Conservation (phyloP, 2,113 vertebrate genomes). For the Neolamprologus cancellatus region DNA sequence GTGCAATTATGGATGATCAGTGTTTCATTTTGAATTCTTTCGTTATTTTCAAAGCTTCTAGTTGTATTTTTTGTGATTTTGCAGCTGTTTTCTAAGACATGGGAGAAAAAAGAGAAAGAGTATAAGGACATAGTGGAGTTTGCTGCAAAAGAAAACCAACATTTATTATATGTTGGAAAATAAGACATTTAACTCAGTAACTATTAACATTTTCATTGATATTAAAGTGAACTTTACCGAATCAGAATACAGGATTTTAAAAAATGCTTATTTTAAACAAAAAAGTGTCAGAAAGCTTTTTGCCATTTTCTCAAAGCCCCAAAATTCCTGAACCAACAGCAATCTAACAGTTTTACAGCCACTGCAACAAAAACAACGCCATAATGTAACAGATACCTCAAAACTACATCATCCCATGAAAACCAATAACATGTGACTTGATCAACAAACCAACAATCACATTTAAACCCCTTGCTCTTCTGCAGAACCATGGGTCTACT, state of each 20-base stretch:
- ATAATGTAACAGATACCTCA: not conserved
- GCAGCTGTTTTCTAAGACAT: not conserved
- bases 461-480: not conserved
- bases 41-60: not conserved
- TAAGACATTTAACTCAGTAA: not conserved
- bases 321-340: not conserved
- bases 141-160: not conserved
- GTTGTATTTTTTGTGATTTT: not conserved
- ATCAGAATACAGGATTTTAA: not conserved
- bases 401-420: not conserved
- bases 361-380: not conserved
- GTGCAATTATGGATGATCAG: not conserved
- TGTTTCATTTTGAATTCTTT: not conserved
- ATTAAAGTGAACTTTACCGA: not conserved
- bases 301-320: not conserved
- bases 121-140: not conserved
- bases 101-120: not conserved
- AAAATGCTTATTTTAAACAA: not conserved
- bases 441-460: not conserved
- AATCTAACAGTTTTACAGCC: not conserved
- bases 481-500: not conserved
- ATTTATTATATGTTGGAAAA: not conserved
- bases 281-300: not conserved
- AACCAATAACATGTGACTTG: not conserved
- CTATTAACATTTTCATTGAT: not conserved